phyloP scores from a whole-genome alignment of 2,888 invertebrate species.

The Danaus chrysippus region DNA sequence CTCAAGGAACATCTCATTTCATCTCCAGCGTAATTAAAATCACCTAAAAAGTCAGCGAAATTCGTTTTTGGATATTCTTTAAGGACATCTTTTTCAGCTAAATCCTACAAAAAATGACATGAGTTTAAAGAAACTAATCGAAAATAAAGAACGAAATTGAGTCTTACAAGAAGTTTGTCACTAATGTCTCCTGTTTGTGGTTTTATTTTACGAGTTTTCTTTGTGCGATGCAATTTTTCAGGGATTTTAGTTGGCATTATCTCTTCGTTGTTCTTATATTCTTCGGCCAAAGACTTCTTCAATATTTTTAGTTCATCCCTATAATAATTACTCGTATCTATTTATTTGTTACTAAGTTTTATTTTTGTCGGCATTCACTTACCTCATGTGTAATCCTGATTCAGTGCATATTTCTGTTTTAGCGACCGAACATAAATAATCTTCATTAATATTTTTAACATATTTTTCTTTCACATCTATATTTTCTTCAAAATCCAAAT shows the following conservation, averaged over 20 bases:
- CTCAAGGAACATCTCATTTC: constrained; percentile 46
- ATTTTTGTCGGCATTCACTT: neutral
- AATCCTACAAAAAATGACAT: constrained; percentile 38
- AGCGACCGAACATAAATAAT: constrained; percentile 43
- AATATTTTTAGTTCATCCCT: constrained; percentile 50
- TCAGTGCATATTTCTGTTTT: constrained; percentile 43
- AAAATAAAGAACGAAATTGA: neutral
- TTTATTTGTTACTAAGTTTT: neutral
- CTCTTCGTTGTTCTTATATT: constrained; percentile 49
- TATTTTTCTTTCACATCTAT: constrained; percentile 48
- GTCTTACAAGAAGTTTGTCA: constrained; percentile 47
- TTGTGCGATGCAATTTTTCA: constrained; percentile 34
- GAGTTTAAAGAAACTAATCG: too few relatives aligned
- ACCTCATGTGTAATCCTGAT: constrained; percentile 52
- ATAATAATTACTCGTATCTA: constrained; percentile 8
- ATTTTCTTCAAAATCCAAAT: constrained; percentile 42
- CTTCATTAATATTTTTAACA: constrained; percentile 39
- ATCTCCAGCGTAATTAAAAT: constrained; percentile 59
- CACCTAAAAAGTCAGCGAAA: constrained; percentile 55
- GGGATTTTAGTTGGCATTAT: constrained; percentile 50
- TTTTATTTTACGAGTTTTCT: constrained; percentile 38
- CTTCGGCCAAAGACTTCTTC: constrained; percentile 49
- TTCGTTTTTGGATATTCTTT: constrained; percentile 48
- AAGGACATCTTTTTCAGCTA: constrained; percentile 45
- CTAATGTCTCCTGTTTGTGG: constrained; percentile 34